These are phyloP conservation scores for Propithecus perrieri DNA, from an alignment of 2,797 vertebrate genomes.

Conservation along the genomic window DNA sequence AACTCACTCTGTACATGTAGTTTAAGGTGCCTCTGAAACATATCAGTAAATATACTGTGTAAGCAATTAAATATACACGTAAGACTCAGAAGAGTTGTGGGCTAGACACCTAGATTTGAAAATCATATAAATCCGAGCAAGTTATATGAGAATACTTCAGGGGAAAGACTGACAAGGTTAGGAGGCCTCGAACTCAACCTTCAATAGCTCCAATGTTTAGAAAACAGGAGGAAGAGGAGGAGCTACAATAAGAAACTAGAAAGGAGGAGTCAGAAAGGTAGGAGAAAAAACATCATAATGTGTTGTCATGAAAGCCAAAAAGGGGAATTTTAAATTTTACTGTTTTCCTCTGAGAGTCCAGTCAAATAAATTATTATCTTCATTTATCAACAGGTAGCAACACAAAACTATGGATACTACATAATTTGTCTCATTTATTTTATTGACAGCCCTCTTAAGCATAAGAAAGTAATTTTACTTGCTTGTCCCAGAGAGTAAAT, in stretches of 20 bases:
- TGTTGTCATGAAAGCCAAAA: background rate
- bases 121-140: background rate
- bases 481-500: background rate
- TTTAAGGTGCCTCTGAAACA: background rate
- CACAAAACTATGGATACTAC: background rate
- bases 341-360: background rate
- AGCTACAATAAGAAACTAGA: background rate
- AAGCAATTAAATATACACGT: background rate
- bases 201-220: background rate
- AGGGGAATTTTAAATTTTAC: background rate
- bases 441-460: background rate
- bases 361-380: background rate
- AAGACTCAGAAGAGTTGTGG: background rate
- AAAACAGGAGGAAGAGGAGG: background rate
- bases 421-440: background rate
- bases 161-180: background rate
- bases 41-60: background rate
- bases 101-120: background rate
- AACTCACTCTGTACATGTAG: background rate
- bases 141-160: background rate
- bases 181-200: background rate
- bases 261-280: background rate
- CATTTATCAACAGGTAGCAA: background rate
- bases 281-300: background rate
- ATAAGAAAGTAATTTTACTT: background rate